These are phyloP conservation scores for Muricea muricata DNA, from an alignment of 92 coral and sea anemone genomes.

Conservation along the genomic window DNA sequence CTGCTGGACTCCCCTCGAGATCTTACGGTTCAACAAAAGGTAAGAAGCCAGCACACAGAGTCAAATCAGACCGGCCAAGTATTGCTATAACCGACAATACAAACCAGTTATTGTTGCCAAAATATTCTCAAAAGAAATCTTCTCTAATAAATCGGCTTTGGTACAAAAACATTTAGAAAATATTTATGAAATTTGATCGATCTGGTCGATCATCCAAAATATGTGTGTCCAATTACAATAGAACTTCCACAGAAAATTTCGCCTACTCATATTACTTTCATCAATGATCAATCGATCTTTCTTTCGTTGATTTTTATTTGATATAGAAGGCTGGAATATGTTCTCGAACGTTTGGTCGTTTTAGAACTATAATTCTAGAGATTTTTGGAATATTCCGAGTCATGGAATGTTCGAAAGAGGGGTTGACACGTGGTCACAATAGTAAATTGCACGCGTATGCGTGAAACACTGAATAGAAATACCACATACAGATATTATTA, in stretches of 20 bases:
- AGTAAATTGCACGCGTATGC: no score
- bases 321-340: no score
- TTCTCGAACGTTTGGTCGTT: no score
- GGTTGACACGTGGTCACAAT: no score
- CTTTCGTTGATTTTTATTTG: no score
- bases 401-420: no score
- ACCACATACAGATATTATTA: no score
- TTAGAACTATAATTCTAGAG: no score
- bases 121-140: background rate
- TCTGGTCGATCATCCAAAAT: background rate
- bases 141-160: constrained; percentile 1
- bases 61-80: background rate
- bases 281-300: no score
- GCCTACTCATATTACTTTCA: background rate
- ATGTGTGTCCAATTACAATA: background rate
- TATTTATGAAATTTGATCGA: constrained; percentile 18
- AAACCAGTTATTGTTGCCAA: background rate
- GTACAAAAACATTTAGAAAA: constrained; percentile 4
- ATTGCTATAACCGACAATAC: background rate
- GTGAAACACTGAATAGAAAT: no score
- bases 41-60: background rate
- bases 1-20: background rate
- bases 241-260: background rate
- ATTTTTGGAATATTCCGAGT: no score
- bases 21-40: background rate